Evolutionary conservation across 2,797 vertebrate genomes (phyloP).

Genomic region (Acanthis flammea): DNA sequence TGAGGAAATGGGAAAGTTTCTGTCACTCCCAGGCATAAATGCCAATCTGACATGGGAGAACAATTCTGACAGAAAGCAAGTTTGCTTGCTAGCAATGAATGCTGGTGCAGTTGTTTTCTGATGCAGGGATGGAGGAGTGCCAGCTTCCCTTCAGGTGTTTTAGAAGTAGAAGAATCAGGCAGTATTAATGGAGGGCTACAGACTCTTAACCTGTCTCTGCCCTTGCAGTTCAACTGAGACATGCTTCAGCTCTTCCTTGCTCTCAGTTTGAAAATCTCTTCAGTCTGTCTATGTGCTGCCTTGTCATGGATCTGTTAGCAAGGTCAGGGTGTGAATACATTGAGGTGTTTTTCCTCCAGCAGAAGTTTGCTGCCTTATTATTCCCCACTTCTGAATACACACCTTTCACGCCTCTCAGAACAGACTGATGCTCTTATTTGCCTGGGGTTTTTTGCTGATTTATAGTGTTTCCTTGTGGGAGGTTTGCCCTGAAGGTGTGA

Average conservation of each 20-base stretch:
- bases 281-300: background rate
- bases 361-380: background rate
- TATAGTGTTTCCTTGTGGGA: background rate
- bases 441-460: background rate
- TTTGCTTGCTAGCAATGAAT: background rate
- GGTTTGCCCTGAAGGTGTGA: background rate
- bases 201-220: background rate
- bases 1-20: constrained; percentile 38
- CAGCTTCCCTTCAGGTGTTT: background rate
- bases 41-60: background rate
- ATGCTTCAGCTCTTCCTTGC: background rate
- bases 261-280: constrained; percentile 4
- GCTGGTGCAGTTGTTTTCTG: background rate
- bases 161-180: background rate
- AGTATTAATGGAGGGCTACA: background rate
- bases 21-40: background rate
- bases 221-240: background rate
- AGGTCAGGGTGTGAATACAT: background rate
- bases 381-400: background rate
- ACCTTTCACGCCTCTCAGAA: background rate
- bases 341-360: background rate
- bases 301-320: background rate
- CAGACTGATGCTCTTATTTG: background rate
- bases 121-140: background rate
- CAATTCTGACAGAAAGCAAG: background rate